These are phyloP conservation scores for Xylocopa sonorina DNA, from an alignment of 1,140 invertebrate species.

Conservation along the genomic window DNA sequence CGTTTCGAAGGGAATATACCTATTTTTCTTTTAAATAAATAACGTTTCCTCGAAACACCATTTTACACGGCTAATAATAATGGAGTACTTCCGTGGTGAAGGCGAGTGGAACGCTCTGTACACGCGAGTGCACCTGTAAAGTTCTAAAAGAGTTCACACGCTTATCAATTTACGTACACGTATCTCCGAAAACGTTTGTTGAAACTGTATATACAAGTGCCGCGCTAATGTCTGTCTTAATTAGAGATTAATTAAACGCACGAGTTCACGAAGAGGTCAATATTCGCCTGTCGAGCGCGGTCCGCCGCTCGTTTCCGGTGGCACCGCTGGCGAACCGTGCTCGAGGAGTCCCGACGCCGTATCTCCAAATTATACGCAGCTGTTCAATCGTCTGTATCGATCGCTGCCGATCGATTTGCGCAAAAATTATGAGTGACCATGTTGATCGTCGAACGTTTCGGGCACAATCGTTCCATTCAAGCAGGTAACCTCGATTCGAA, in stretches of 20 bases:
- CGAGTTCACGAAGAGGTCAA: slow-evolving; percentile 47
- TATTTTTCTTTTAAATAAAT: too few relatives aligned
- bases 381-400: background rate
- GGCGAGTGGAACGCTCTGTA: background rate
- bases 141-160: slow-evolving; percentile 14
- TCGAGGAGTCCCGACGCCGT: slow-evolving; percentile 7
- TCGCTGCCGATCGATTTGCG: background rate
- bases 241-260: slow-evolving; percentile 43
- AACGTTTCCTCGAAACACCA: background rate
- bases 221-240: slow-evolving; percentile 32
- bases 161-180: slow-evolving; percentile 38
- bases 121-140: background rate
- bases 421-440: background rate
- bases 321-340: background rate
- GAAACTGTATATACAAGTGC: slow-evolving; percentile 43
- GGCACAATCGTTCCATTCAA: background rate
- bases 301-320: background rate
- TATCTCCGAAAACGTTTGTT: slow-evolving; percentile 43
- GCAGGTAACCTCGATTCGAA: too few relatives aligned
- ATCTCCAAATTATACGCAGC: background rate
- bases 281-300: slow-evolving; percentile 28
- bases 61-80: too few relatives aligned
- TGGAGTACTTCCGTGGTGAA: background rate
- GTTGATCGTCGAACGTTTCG: background rate
- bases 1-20: background rate